Conservation (phyloP, 2,113 vertebrate genomes). For the Plotosus lineatus region DNA sequence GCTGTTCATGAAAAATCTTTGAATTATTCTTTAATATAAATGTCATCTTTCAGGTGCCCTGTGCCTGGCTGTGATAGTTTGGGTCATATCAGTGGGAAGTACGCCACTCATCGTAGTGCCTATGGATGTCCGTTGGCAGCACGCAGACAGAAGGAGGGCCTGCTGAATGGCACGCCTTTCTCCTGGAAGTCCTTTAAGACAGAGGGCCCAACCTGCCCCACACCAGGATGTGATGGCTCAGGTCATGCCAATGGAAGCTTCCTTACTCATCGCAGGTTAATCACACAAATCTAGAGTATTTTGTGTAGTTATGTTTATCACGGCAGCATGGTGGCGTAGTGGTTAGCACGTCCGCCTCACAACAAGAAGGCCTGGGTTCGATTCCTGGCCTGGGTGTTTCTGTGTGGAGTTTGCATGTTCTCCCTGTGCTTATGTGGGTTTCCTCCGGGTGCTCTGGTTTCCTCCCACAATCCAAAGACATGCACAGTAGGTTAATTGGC, state of each 20-base stretch:
- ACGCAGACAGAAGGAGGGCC: conserved; percentile 92
- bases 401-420: too few relatives aligned
- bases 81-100: conserved; percentile 97
- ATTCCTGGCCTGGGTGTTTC: too few relatives aligned
- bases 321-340: too few relatives aligned
- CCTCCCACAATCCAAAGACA: too few relatives aligned
- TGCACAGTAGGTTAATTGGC: too few relatives aligned
- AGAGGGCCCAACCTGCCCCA: conserved; percentile 91
- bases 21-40: background rate
- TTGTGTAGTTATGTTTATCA: too few relatives aligned
- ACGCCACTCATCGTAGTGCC: conserved; percentile 94
- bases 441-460: too few relatives aligned
- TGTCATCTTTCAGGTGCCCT: conserved; percentile 79
- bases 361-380: too few relatives aligned
- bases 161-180: conserved; percentile 87
- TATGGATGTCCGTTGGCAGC: conserved; percentile 93
- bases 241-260: conserved; percentile 97
- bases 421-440: too few relatives aligned
- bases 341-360: too few relatives aligned
- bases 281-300: too few relatives aligned
- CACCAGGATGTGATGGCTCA: conserved; percentile 91
- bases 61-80: conserved; percentile 96
- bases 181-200: conserved; percentile 96
- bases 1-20: background rate
- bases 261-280: conserved; percentile 96